These are phyloP conservation scores for Emydoidea blandingii DNA, from an alignment of 2,797 vertebrate species.

Conservation along the genomic window DNA sequence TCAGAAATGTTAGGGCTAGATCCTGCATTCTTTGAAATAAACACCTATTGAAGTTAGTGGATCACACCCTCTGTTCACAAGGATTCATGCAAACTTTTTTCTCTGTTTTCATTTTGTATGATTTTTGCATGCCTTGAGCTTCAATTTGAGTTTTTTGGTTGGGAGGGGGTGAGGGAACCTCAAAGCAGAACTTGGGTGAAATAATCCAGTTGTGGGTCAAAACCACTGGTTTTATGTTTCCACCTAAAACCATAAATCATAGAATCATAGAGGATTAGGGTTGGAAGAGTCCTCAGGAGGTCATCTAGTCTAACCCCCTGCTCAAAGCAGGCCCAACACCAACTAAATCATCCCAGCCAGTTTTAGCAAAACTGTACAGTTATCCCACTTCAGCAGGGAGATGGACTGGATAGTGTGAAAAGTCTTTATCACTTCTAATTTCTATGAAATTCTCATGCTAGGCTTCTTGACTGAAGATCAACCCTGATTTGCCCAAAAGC, in stretches of 20 bases:
- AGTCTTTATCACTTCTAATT: not conserved
- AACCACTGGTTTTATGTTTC: not conserved
- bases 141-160: not conserved
- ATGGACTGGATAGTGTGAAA: fast-evolving
- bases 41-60: not conserved
- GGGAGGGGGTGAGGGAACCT: no score
- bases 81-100: not conserved
- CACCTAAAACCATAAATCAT: not conserved
- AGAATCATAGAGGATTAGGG: no score
- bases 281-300: no score
- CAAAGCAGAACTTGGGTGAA: not conserved
- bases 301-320: no score
- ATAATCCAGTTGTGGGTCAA: not conserved
- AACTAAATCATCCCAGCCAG: no score
- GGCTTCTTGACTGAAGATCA: fast-evolving
- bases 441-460: not conserved
- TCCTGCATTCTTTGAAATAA: not conserved
- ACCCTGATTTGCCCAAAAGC: fast-evolving
- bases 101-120: not conserved
- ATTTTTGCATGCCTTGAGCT: not conserved
- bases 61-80: not conserved
- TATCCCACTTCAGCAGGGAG: not conserved
- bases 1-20: not conserved
- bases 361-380: fast-evolving
- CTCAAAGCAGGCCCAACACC: no score